phyloP scores from a whole-genome alignment of 2,797 vertebrate genomes.

The Esox masquinongy region DNA sequence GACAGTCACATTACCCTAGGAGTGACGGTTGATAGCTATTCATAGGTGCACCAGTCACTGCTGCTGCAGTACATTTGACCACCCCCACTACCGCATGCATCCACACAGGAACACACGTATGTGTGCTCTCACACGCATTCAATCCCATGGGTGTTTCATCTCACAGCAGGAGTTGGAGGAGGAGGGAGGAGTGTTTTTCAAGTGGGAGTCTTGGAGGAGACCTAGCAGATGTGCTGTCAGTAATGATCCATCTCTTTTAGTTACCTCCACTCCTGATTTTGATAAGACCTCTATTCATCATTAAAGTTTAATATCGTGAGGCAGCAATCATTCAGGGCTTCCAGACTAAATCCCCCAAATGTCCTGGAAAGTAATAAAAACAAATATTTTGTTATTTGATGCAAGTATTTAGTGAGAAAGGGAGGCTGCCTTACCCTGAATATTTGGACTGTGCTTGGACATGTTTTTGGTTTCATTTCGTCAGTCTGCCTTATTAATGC shows the following conservation, averaged over 20 bases:
- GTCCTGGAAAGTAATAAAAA: neutral
- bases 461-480: neutral
- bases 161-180: slow-evolving; percentile 3
- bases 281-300: neutral
- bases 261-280: neutral
- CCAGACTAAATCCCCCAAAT: neutral
- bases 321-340: neutral
- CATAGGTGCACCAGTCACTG: neutral
- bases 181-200: slow-evolving; percentile 9
- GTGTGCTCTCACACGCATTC: neutral
- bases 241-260: slow-evolving; percentile 9
- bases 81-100: neutral
- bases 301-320: neutral
- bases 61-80: neutral
- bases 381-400: neutral
- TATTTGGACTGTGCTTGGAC: slow-evolving; percentile 6
- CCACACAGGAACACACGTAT: neutral
- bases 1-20: slow-evolving; percentile 5
- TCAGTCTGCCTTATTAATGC: neutral
- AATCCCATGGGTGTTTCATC: slow-evolving; percentile 1
- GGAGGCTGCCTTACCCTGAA: neutral
- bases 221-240: slow-evolving; percentile 14
- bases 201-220: neutral
- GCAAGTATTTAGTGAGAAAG: neutral
- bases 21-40: neutral